These are phyloP conservation scores for Blastobasis adustella DNA, from an alignment of 2,888 invertebrate species.

Conservation along the genomic window DNA sequence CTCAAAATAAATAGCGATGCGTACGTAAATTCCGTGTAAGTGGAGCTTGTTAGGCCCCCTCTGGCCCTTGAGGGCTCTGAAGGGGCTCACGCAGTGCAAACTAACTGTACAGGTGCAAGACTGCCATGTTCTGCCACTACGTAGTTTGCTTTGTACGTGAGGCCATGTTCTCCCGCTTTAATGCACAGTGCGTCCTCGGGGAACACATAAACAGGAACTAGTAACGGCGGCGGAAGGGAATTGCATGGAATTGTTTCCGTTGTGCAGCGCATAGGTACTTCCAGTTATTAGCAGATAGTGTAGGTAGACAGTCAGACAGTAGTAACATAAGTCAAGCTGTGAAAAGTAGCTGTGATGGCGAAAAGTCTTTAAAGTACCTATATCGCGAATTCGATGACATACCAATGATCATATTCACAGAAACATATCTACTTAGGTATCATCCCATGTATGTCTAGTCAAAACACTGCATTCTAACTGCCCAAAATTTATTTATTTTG, in stretches of 20 bases:
- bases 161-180: background rate
- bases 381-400: no score
- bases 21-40: conserved; percentile 16
- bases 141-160: conserved; percentile 18
- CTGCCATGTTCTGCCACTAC: conserved; percentile 20
- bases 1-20: background rate
- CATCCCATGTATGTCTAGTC: no score
- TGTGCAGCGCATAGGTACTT: background rate
- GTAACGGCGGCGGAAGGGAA: background rate
- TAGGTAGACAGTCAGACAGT: no score
- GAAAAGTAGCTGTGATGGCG: no score
- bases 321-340: no score
- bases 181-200: background rate
- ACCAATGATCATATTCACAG: no score
- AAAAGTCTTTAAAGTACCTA: no score
- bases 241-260: background rate
- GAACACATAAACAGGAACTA: background rate
- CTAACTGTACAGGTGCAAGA: conserved; percentile 17
- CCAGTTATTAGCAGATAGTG: no score
- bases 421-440: no score
- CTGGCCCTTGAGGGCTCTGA: conserved; percentile 14
- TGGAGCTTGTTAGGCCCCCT: conserved; percentile 23
- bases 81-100: conserved; percentile 21
- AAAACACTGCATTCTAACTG: no score
- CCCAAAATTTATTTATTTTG: no score